Base-by-base conservation (phyloP, 2,797 vertebrate genomes). In the Epinephelus awoara region DNA sequence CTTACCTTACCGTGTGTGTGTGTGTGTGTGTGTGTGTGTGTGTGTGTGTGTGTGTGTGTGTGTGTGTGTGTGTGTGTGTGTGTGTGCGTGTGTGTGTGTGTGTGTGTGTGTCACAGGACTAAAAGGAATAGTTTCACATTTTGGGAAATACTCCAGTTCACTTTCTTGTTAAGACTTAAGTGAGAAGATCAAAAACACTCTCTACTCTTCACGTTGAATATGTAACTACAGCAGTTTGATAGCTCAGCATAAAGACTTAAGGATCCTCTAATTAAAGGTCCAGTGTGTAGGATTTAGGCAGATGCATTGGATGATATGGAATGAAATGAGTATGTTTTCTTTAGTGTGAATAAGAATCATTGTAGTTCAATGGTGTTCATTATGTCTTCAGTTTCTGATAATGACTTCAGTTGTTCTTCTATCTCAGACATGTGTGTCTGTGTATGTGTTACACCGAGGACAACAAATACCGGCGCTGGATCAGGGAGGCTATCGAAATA, bases 1-100 rank as follows among this genome's bases (percentile, higher is more conserved):
- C 75, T 83, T 80, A 70, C 54, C 49, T 63, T 71, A 74, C 72
- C 25, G 5, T 78, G 55, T 65, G 25, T 50, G n/a, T 15, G 38
- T 17, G 50, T 50, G 21, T 15, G n/a, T 29, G 67, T 44, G 10
- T 8, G 25, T 47, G 8, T 7, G 44, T 51, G 18, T 17, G 0
- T 25, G 55, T 3, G 34, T 29, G 11, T 23, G 18, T 23, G 47
- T 40, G n/a, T 34, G 25, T 14, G 13, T 58, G 61, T 25, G 19
- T 25, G 0, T n/a, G 51, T 1, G 42, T 44, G 44, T 46, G 44
- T 46, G 44, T 46, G 44, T 46, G 44, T 46, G 44, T 21, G 17
- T 21, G 47, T 40, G n/a, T 29, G 25, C 8, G 13, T 58, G 59
- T 38, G 19, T 23, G 0, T n/a, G 51, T 1, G 42, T 44, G 44